Evolutionary conservation across 2,888 invertebrate species (phyloP), one percentile per base, ranked within the genome.

Genomic region (Flabesymbios commensalis): DNA sequence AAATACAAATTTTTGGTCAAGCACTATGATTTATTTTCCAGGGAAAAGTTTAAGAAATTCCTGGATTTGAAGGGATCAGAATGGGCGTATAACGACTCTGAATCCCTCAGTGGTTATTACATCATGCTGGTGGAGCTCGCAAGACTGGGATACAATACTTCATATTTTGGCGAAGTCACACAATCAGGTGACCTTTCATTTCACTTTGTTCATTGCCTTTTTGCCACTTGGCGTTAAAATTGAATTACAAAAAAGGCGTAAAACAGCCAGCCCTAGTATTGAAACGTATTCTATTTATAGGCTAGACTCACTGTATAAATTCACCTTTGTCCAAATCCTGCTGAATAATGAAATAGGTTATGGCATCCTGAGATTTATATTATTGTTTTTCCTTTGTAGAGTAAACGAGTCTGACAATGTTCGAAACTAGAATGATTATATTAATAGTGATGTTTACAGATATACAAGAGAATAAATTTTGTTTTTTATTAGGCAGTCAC

Each of bases 401-500:
- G n/a, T n/a, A n/a, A n/a, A n/a, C n/a, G n/a, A n/a, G n/a, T n/a
- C n/a, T n/a, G n/a, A n/a, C n/a, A n/a, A n/a, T n/a, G n/a, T n/a
- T n/a, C n/a, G n/a, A n/a, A n/a, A n/a, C n/a, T n/a, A n/a, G n/a
- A n/a, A n/a, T n/a, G n/a, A n/a, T n/a, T n/a, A n/a, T n/a, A n/a
- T n/a, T n/a, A n/a, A n/a, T n/a, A n/a, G n/a, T n/a, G n/a, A n/a
- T n/a, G n/a, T n/a, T n/a, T n/a, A n/a, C n/a, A n/a, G n/a, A n/a
- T n/a, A n/a, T n/a, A n/a, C n/a, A n/a, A n/a, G n/a, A n/a, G n/a
- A n/a, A n/a, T n/a, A n/a, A n/a, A 31, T 41, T 49, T 41, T 49
- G 42, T 41, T 31, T 49, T 61, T 52, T 49, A 74, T 75, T 67
- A 74, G 87, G 87, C 51, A 87, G 87, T 52, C 88, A 88, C 78